Conservation (phyloP, 2,113 vertebrate species). For the Steatornis caripensis region DNA sequence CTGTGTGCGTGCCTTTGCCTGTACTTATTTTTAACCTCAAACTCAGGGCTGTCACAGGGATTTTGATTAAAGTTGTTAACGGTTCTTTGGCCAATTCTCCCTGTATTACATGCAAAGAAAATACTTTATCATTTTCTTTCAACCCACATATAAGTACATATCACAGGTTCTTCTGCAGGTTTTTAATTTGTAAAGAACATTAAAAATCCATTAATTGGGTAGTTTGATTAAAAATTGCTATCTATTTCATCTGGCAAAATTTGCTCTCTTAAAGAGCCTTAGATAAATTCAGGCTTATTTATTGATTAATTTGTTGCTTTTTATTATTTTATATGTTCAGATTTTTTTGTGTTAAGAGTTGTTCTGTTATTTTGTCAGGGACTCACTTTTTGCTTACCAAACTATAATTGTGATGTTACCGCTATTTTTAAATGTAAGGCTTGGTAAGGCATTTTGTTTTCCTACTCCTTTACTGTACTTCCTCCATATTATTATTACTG, state of each 20-base stretch:
- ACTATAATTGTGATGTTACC: neutral
- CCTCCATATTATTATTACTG: neutral
- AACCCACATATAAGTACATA: fast-evolving
- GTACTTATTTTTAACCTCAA: conserved; percentile 1
- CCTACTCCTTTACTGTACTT: neutral
- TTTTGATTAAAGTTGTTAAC: neutral
- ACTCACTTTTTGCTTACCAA: neutral
- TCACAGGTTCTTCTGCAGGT: neutral
- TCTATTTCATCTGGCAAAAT: neutral
- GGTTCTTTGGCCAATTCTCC: neutral
- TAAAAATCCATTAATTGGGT: neutral
- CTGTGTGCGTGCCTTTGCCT: conserved; percentile 40
- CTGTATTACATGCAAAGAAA: neutral
- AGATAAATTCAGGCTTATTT: neutral
- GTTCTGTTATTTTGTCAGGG: neutral
- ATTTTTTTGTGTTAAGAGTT: neutral
- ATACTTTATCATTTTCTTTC: neutral
- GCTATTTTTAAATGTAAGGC: neutral
- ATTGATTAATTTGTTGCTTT: neutral
- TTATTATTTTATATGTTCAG: neutral
- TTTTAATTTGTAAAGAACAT: neutral
- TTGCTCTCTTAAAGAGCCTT: neutral
- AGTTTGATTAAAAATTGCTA: neutral
- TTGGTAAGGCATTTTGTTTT: neutral
- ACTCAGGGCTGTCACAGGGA: neutral